phyloP scores from a whole-genome alignment of 2,888 invertebrate genomes.

The Clitarchus hookeri region DNA sequence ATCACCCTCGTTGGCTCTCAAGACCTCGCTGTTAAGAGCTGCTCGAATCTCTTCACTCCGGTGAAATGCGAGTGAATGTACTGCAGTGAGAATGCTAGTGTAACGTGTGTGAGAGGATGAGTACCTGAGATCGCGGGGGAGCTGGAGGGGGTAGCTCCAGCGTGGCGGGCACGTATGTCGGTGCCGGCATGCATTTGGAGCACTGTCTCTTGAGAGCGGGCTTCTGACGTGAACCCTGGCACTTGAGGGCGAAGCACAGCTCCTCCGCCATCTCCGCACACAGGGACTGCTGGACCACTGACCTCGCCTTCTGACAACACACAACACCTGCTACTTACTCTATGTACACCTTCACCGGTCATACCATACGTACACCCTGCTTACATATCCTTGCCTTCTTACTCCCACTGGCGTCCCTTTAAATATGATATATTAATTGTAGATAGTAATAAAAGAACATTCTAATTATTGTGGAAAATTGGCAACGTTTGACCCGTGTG shows the following conservation, averaged over 20 bases:
- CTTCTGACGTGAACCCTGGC: slow-evolving; percentile 67
- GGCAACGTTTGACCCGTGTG: no score
- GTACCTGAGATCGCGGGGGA: slow-evolving; percentile 36
- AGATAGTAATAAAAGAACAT: no score
- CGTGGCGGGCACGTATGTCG: slow-evolving; percentile 56
- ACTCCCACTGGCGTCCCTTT: no score
- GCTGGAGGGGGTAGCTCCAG: slow-evolving; percentile 54
- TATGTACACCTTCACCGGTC: no score
- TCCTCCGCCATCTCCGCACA: slow-evolving; percentile 81
- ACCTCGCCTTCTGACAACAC: slow-evolving; percentile 47
- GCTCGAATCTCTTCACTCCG: no score
- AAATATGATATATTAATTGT: no score
- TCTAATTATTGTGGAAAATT: no score
- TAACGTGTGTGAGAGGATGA: neutral
- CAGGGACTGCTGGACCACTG: slow-evolving; percentile 65
- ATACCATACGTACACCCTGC: no score
- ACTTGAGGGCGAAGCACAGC: slow-evolving; percentile 66
- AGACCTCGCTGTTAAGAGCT: no score
- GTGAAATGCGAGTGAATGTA: neutral
- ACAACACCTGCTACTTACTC: neutral
- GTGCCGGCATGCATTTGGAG: slow-evolving; percentile 61
- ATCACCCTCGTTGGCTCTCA: no score
- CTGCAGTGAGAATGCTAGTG: neutral
- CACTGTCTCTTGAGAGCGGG: slow-evolving; percentile 68
- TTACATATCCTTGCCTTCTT: no score